These are phyloP conservation scores for Bambusicola thoracicus DNA, from an alignment of 2,113 vertebrate species.

Conservation along the genomic window DNA sequence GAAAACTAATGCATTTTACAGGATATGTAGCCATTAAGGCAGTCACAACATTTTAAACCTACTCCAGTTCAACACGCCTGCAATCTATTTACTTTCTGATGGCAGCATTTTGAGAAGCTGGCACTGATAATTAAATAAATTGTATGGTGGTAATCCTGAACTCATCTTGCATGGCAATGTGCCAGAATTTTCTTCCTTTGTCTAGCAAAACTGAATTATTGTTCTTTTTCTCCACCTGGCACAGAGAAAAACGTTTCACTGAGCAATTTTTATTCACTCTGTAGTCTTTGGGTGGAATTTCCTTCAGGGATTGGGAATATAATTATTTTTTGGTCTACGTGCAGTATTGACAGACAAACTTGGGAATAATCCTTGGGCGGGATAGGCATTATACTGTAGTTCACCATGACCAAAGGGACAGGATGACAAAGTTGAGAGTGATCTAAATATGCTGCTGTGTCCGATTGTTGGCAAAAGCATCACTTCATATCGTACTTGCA, in stretches of 20 bases:
- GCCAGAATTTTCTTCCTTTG: slow-evolving; percentile 16
- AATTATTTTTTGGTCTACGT: background rate
- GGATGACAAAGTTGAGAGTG: background rate
- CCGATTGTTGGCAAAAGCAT: background rate
- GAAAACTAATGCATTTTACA: slow-evolving; percentile 71
- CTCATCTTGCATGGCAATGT: slow-evolving; percentile 6
- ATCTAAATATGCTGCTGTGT: background rate
- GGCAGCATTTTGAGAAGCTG: slow-evolving; percentile 50
- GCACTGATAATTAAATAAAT: slow-evolving; percentile 65
- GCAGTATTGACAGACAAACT: background rate
- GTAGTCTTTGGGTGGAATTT: background rate
- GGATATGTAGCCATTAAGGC: slow-evolving; percentile 66
- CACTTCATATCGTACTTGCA: background rate
- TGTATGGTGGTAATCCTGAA: slow-evolving; percentile 48
- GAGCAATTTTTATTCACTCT: slow-evolving; percentile 16
- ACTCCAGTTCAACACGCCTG: slow-evolving; percentile 16
- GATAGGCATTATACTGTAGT: background rate
- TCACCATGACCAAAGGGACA: background rate
- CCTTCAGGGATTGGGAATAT: background rate
- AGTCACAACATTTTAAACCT: slow-evolving; percentile 73
- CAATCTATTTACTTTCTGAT: slow-evolving; percentile 40
- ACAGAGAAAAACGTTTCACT: background rate
- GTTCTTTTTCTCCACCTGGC: background rate
- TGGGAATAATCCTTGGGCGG: background rate
- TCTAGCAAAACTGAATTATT: background rate